Evolutionary conservation across 2,888 invertebrate species (phyloP).

Genomic region (Eledone cirrhosa): DNA sequence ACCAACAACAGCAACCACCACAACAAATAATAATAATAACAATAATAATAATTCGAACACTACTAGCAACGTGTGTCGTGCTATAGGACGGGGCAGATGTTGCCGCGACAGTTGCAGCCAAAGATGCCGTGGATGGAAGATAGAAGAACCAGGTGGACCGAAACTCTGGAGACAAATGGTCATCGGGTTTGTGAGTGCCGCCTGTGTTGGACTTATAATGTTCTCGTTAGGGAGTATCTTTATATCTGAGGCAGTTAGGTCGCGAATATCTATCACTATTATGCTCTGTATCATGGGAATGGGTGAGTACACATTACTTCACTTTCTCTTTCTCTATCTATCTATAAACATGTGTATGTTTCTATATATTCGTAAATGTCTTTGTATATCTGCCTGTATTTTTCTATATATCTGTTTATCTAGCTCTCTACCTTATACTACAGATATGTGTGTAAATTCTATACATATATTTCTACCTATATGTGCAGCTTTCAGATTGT

Average conservation of each 20-base stretch:
- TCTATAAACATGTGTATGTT: too few species aligned
- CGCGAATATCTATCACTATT: conserved; percentile 55
- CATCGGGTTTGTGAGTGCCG: conserved; percentile 56
- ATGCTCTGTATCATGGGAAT: conserved; percentile 62
- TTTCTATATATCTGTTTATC: too few species aligned
- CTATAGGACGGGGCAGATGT: conserved; percentile 5
- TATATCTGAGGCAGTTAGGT: conserved; percentile 52
- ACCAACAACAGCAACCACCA: conserved; percentile 3
- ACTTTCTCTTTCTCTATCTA: too few species aligned
- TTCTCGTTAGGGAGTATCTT: conserved; percentile 55
- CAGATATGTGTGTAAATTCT: too few species aligned
- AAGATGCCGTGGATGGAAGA: conserved; percentile 27
- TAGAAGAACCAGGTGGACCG: conserved; percentile 41
- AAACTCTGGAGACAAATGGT: conserved; percentile 58
- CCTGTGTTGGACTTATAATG: conserved; percentile 54
- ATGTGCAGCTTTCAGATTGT: too few species aligned
- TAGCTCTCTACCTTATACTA: too few species aligned
- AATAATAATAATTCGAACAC: not conserved
- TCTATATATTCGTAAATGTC: too few species aligned
- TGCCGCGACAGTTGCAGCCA: conserved; percentile 23
- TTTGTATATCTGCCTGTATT: too few species aligned
- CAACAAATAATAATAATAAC: not conserved
- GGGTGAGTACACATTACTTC: conserved; percentile 43
- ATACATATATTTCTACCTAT: too few species aligned
- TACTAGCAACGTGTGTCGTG: not conserved